Base-by-base conservation (phyloP, 35 echinoderm and acorn worm species). In the Heliocidaris tuberculata region DNA sequence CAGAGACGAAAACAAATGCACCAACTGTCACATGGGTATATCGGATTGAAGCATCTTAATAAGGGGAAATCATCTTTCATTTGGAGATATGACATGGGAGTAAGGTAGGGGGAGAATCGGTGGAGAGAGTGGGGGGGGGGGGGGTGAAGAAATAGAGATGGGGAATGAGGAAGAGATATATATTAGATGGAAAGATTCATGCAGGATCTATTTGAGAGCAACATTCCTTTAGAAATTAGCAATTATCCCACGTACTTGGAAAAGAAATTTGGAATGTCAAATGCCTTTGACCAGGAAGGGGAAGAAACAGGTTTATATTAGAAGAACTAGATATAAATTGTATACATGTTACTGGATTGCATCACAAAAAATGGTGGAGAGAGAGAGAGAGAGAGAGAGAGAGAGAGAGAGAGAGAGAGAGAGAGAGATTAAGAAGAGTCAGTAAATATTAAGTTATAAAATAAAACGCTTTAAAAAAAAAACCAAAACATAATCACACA, bases 1-100 rank as follows among this genome's bases (percentile, higher is more conserved):
- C 65, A 78, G 65, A 78, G 65, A 78, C 21, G 65, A 78, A 78
- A 78, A 78, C 65, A 78, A 78, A 78, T n/a, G 17, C 65, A 2
- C 65, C 65, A 78, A 78, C 65, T 78, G 65, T 78, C 65, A 78
- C 65, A 78, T n/a, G 65, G 65, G 65, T 6, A 78, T 78, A 78
- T 78, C 65, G 27, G 27, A n/a, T 78, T 78, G 15, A 78, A n/a
- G 65, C 65, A 78, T 78, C 65, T 78, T 24, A 78, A 78, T 78
- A 78, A 7, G 65, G 27, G 65, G 65, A 78, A 78, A 78, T 78
- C 65, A 78, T 78, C 27, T 78, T 78, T 78, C 65, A 78, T 78
- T 78, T 78, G 17, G 21, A 78, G 65, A 78, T 78, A 78, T 24
- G 65, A n/a, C 27, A 78, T 78, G 65, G 65, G 65, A 27, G 65